Conservation (phyloP, 2,113 vertebrate genomes). For the Indri indri region DNA sequence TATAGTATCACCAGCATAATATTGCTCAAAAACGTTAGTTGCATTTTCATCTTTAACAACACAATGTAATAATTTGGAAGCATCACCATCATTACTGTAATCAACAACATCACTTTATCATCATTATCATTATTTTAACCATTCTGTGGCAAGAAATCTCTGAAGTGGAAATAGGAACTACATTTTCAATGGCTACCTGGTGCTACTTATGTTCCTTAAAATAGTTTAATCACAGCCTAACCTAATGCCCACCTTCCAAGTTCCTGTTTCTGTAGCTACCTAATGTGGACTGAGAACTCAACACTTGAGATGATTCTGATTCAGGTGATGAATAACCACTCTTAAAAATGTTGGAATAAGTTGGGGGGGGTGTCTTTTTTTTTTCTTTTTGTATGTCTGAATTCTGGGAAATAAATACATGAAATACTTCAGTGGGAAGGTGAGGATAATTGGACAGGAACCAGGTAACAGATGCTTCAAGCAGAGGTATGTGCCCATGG, state of each 20-base stretch:
- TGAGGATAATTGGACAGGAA: not conserved
- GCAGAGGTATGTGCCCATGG: not conserved
- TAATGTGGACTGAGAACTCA: not conserved
- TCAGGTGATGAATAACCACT: not conserved
- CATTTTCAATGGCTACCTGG: not conserved
- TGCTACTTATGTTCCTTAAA: not conserved
- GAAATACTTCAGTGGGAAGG: not conserved
- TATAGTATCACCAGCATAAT: not conserved
- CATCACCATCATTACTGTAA: not conserved
- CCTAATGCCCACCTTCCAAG: not conserved
- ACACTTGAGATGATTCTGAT: not conserved
- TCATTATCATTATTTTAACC: not conserved
- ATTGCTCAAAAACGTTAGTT: not conserved
- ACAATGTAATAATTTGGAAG: not conserved
- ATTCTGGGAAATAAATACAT: not conserved
- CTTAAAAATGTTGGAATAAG: not conserved
- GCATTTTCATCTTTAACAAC: not conserved
- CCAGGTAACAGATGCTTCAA: not conserved
- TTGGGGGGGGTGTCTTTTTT: not conserved
- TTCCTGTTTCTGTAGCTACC: not conserved
- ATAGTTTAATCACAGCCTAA: not conserved
- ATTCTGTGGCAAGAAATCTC: not conserved
- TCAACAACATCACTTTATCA: not conserved
- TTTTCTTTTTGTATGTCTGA: not conserved
- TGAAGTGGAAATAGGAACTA: accelerated